A percentile compares a stretch with the other conserved stretches of the same genome.
Conservation (phyloP, 2,113 vertebrate genomes). For the Capra hircus region DNA sequence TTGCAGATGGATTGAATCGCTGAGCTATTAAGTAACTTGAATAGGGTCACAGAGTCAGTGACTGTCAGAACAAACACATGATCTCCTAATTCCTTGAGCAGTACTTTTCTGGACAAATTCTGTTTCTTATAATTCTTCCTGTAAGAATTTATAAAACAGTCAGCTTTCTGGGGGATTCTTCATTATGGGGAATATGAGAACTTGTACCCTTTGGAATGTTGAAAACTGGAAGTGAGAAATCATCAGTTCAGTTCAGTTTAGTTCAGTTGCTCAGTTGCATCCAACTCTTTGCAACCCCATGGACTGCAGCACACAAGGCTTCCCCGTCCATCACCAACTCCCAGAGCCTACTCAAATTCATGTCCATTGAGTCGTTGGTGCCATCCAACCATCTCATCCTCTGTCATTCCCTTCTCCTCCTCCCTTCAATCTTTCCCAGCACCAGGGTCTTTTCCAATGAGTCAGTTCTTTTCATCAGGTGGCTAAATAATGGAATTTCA, state of each 20-base stretch:
- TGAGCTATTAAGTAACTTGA: slow-evolving; percentile 44
- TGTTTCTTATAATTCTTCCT: neutral
- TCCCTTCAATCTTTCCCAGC: neutral
- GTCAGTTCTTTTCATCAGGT: neutral
- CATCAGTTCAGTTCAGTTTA: neutral
- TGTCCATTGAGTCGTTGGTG: neutral
- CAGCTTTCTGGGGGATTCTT: neutral
- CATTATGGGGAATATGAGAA: neutral
- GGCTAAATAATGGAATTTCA: neutral
- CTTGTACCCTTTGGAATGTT: neutral
- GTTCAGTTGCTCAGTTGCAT: neutral
- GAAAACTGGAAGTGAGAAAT: neutral
- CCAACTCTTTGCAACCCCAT: neutral
- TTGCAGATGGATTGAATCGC: slow-evolving; percentile 43
- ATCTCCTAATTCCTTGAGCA: neutral
- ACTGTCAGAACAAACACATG: slow-evolving; percentile 17
- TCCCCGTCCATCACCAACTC: neutral
- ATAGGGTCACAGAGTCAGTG: slow-evolving; percentile 14
- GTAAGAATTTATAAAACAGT: neutral
- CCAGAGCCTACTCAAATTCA: neutral
- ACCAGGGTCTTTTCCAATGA: neutral
- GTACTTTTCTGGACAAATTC: slow-evolving; percentile 9
- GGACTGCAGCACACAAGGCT: neutral
- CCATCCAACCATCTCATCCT: neutral
- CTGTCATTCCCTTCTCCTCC: neutral